Percentiles rank a stretch among this genome's conserved stretches.
Evolutionary conservation across 2,113 vertebrate genomes (phyloP).

Genomic region (Colaptes auratus): DNA sequence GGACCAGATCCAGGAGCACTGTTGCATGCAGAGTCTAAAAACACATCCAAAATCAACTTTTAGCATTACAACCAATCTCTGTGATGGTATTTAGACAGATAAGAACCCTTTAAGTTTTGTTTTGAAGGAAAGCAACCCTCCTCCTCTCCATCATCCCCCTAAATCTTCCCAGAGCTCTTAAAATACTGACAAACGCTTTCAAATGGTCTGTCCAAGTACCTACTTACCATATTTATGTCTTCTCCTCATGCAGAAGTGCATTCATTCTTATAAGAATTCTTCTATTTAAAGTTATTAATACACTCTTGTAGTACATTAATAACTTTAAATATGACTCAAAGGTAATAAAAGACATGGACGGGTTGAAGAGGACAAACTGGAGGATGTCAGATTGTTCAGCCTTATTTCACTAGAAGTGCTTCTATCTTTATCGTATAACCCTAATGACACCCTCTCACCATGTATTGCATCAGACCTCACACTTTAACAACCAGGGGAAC

Average conservation of each 20-base stretch:
- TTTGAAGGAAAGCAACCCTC: not conserved
- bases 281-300: too few relatives aligned
- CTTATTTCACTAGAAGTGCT: not conserved
- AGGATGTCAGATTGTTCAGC: not conserved
- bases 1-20: conserved; percentile 97
- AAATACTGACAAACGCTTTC: not conserved
- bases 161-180: not conserved
- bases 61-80: not conserved
- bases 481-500: not conserved
- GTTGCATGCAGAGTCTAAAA: conserved; percentile 91
- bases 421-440: not conserved
- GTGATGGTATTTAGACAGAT: not conserved
- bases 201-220: not conserved
- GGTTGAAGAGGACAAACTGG: not conserved
- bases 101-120: not conserved
- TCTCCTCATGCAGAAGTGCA: not conserved
- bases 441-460: not conserved
- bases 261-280: too few relatives aligned
- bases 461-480: not conserved
- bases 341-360: not conserved
- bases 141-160: not conserved
- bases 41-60: conserved; percentile 39
- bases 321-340: not conserved
- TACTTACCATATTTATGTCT: not conserved
- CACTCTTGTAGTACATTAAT: not conserved